Evolutionary conservation across 2,888 invertebrate species (phyloP).

Genomic region (Autographa gamma): DNA sequence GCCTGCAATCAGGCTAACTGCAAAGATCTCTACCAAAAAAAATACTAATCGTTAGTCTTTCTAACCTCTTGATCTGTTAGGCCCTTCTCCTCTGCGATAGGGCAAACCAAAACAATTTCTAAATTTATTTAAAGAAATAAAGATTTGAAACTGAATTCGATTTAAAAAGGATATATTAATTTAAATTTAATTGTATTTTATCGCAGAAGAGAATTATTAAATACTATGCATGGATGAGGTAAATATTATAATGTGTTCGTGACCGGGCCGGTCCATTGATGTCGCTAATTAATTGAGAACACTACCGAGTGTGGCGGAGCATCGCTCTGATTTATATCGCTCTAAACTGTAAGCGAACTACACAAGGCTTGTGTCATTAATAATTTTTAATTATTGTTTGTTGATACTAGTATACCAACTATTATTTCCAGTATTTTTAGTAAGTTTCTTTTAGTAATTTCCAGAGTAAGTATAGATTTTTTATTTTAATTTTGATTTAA

Average conservation of each 20-base stretch:
- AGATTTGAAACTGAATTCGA: not conserved
- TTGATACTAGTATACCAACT: conserved; percentile 52
- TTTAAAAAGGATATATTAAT: not conserved
- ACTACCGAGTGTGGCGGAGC: conserved; percentile 73
- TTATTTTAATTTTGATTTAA: no score
- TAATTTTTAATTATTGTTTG: conserved; percentile 76
- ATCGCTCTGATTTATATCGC: conserved; percentile 77
- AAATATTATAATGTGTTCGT: conserved; percentile 53
- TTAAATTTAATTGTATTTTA: not conserved
- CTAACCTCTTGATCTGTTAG: no score
- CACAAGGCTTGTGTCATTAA: conserved; percentile 71
- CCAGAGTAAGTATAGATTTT: no score
- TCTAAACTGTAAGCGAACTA: conserved; percentile 72
- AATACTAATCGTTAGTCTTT: no score
- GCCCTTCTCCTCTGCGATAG: no score
- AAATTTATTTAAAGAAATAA: no score
- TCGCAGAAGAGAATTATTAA: not conserved
- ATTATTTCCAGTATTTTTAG: no score
- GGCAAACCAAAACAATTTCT: no score
- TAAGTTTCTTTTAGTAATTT: no score
- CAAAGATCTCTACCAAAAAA: no score
- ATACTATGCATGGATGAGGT: conserved; percentile 14
- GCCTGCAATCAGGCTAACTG: no score
- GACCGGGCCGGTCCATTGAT: conserved; percentile 73
- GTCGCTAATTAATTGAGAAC: conserved; percentile 82